Evolutionary conservation across 2,797 vertebrate species (phyloP).

Genomic region (Intellagama lesueurii): DNA sequence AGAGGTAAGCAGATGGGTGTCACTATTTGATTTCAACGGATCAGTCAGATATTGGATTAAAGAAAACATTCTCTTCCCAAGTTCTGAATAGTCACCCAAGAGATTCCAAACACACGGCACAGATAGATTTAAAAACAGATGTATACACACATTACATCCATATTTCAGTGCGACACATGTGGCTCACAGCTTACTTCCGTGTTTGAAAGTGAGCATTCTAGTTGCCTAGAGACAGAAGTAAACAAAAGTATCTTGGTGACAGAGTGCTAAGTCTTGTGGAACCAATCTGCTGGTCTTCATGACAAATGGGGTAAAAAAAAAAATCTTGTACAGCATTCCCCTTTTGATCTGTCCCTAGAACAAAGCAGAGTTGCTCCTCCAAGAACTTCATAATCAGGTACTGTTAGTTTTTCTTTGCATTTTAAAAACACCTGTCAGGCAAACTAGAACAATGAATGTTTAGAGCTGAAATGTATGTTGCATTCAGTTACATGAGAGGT

Average conservation of each 20-base stretch:
- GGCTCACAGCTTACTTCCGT: slow-evolving; percentile 29
- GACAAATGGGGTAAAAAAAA: slow-evolving; percentile 54
- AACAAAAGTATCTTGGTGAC: slow-evolving; percentile 67
- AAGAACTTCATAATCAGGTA: neutral
- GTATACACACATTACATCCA: neutral
- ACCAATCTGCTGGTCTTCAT: slow-evolving; percentile 43
- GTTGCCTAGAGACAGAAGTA: slow-evolving; percentile 78
- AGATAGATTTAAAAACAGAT: neutral
- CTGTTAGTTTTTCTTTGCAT: neutral
- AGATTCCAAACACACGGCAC: neutral
- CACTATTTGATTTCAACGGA: neutral
- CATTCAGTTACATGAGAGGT: fast-evolving
- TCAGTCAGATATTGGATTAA: neutral
- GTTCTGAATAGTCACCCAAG: neutral
- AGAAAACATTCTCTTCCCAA: neutral
- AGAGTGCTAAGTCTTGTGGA: slow-evolving; percentile 5
- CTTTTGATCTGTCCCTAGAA: neutral
- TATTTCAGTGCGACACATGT: neutral
- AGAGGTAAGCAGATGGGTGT: too few relatives aligned
- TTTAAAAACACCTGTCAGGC: neutral
- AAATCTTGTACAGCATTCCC: slow-evolving; percentile 52
- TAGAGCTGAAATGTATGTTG: neutral
- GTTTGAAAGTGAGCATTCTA: slow-evolving; percentile 52
- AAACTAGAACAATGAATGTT: neutral
- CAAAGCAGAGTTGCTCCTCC: neutral